phyloP scores from a whole-genome alignment of 2,888 invertebrate species.

The Chymomyza amoena region DNA sequence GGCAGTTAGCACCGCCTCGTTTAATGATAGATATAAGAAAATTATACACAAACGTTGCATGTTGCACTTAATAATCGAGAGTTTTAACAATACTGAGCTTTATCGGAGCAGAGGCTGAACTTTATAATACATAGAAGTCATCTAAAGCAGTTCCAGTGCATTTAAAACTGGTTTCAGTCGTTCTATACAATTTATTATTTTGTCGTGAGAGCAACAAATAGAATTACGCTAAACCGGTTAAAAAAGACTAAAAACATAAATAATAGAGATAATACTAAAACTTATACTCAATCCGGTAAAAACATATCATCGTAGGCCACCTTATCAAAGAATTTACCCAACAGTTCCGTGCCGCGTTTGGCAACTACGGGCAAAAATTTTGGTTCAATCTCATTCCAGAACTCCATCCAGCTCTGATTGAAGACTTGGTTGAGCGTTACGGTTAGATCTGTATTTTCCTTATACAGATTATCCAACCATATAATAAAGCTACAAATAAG shows the following conservation, averaged over 20 bases:
- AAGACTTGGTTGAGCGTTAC: conserved; percentile 26
- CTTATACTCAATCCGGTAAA: background rate
- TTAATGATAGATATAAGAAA: background rate
- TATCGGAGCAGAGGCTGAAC: background rate
- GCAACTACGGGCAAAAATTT: conserved; percentile 20
- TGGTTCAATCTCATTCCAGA: conserved; percentile 37
- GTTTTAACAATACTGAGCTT: background rate
- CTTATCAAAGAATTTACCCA: background rate
- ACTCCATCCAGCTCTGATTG: conserved; percentile 34
- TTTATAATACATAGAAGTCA: background rate
- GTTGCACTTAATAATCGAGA: background rate
- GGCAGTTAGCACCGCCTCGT: background rate
- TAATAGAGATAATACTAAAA: too few species aligned
- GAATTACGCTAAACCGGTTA: conserved; percentile 15
- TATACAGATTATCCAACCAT: conserved; percentile 21
- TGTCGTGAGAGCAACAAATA: conserved; percentile 32
- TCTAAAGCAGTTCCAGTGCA: conserved; percentile 27
- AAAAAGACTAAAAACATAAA: background rate
- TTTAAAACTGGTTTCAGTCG: background rate
- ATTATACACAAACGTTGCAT: conserved; percentile 1
- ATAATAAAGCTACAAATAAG: conserved; percentile 5
- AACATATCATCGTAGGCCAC: conserved; percentile 43
- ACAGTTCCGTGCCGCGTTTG: background rate
- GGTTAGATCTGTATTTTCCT: conserved; percentile 34
- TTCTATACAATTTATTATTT: conserved; percentile 14